Conservation (phyloP, 2,113 vertebrate species). For the Mixornis gularis region DNA sequence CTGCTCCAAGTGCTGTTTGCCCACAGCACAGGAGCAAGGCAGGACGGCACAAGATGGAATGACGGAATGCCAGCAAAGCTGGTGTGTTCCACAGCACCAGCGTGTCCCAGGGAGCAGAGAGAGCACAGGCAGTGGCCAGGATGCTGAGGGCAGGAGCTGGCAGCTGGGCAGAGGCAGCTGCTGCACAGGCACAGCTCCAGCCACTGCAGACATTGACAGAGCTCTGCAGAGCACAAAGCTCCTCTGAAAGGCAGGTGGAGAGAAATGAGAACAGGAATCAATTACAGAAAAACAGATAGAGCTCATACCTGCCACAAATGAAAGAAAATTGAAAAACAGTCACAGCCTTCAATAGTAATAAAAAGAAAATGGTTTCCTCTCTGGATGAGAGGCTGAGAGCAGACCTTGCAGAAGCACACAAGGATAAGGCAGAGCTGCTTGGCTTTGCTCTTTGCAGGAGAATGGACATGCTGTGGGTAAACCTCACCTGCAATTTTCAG, state of each 20-base stretch:
- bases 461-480: background rate
- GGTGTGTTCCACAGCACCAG: accelerated
- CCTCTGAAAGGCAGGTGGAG: background rate
- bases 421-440: background rate
- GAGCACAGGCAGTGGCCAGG: accelerated
- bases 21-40: background rate
- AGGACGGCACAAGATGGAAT: accelerated
- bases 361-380: background rate
- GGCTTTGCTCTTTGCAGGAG: background rate
- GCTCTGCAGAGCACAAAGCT: constrained; percentile 15
- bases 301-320: constrained; percentile 24
- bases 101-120: background rate
- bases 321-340: constrained; percentile 59
- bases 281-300: constrained; percentile 53
- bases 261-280: constrained; percentile 58
- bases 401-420: background rate
- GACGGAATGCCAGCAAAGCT: background rate
- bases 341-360: constrained; percentile 34
- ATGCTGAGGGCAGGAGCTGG: accelerated
- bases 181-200: background rate
- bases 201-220: background rate
- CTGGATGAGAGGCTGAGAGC: background rate
- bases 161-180: background rate
- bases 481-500: background rate
- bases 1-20: accelerated